Percentiles rank a stretch among this genome's conserved stretches.
These are phyloP conservation scores for Halocaridina rubra DNA, from an alignment of 2,888 invertebrate species.

Conservation along the genomic window DNA sequence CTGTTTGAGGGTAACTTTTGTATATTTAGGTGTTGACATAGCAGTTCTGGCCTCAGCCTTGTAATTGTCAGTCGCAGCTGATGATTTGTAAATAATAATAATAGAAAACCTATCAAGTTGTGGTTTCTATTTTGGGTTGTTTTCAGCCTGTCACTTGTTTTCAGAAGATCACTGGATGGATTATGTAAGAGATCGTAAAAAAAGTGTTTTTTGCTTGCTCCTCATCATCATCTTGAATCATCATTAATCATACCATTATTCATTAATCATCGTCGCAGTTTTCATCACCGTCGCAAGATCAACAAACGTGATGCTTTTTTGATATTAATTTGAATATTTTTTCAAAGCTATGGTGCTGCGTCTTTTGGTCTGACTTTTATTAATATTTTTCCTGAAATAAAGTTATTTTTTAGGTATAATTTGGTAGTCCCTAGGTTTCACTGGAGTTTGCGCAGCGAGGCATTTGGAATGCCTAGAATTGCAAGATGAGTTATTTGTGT, in stretches of 20 bases:
- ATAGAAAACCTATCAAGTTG: constrained; percentile 14
- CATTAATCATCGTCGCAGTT: not conserved
- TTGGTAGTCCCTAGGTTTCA: not conserved
- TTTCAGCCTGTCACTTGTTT: too few relatives aligned
- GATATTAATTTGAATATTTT: not conserved
- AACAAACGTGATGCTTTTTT: not conserved
- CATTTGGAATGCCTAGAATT: constrained; percentile 14
- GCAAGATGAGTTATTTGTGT: constrained; percentile 27
- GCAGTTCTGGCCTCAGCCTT: constrained; percentile 16
- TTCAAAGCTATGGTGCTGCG: not conserved
- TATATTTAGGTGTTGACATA: constrained; percentile 30
- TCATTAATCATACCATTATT: not conserved
- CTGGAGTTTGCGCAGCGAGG: constrained; percentile 5
- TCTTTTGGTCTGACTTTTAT: too few relatives aligned
- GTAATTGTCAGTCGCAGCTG: constrained; percentile 15
- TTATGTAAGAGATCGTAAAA: too few relatives aligned
- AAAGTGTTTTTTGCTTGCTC: too few relatives aligned
- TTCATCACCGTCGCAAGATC: not conserved
- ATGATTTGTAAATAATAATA: constrained; percentile 28
- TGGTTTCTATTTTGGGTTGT: constrained; percentile 26
- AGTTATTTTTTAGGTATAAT: not conserved
- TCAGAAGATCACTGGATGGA: too few relatives aligned
- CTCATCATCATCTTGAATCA: not conserved
- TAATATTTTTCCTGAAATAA: not conserved
- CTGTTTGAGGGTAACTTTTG: constrained; percentile 39